Conservation (phyloP, 2,888 invertebrate genomes). For the Ctenicera cuprea region DNA sequence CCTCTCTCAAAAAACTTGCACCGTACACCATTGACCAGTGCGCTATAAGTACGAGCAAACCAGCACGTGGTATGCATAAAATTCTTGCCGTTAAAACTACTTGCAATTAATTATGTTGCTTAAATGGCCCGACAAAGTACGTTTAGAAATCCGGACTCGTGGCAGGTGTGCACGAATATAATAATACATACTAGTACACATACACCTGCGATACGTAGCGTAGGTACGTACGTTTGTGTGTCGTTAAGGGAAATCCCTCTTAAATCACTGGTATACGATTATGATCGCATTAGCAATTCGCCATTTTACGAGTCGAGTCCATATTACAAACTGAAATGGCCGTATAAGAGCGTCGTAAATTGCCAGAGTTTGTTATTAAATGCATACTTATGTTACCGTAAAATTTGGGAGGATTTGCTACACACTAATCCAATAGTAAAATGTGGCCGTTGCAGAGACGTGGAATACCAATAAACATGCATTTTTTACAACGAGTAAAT, state of each 20-base stretch:
- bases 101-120: neutral
- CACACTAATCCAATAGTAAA: neutral
- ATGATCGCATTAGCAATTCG: slow-evolving; percentile 25
- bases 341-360: slow-evolving; percentile 25
- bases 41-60: no score
- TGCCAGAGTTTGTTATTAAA: slow-evolving; percentile 13
- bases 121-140: neutral
- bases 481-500: no score
- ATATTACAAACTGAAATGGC: slow-evolving; percentile 26
- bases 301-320: slow-evolving; percentile 28
- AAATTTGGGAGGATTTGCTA: slow-evolving; percentile 3
- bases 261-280: slow-evolving; percentile 26
- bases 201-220: neutral
- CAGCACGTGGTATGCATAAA: no score
- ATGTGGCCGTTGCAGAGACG: no score
- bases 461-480: no score
- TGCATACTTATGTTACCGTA: slow-evolving; percentile 4
- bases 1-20: no score
- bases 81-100: no score
- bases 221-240: neutral
- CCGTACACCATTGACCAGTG: no score
- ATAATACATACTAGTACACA: no score
- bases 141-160: neutral
- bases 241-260: neutral
- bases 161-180: slow-evolving; percentile 23